Base-by-base conservation (phyloP, 2,113 vertebrate species). In the Orycteropus afer region DNA sequence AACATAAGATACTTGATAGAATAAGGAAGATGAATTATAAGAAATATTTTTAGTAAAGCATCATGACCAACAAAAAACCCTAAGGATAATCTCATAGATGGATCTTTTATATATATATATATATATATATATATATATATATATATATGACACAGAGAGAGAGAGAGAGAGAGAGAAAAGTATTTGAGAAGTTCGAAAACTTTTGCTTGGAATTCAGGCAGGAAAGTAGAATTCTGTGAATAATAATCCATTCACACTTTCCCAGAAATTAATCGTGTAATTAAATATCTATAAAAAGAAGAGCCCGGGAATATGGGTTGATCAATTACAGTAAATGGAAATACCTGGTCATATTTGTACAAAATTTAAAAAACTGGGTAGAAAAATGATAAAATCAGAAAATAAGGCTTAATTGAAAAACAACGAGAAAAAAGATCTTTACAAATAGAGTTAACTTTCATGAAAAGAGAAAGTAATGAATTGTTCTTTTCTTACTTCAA, bases 231-330 rank as follows among this genome's bases (percentile, higher is more conserved):
- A 81, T 23, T 83, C 32, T 42, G 40, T 91, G 49, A 79, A 93
- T 12, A 95, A 78, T 51, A 83, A 53, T 23, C 23, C 25, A 83
- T 61, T 78, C 59, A 79, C 2, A 63, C 87, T 93, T 85, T 90
- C 37, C 27, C 55, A 93, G 25, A 53, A 63, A 67, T 87, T 71
- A 86, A 53, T 49, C 71, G 32, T 81, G 6, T 84, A 73, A 67
- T 80, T 89, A 90, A 74, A 76, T 87, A 79, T 57, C 9, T 81
- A 17, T 87, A 93, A 17, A 90, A 63, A 80, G 55, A 95, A 82
- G 20, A 76, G 2, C 34, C 32, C 84, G 13, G 7, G 4, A 2
- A 37, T 45, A 5, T 63, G 37, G 40, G 20, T 18, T 59, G 86
- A 55, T 73, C 61, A 86, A 89, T 51, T 63, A 83, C 71, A 5